Evolutionary conservation across 2,797 vertebrate genomes (phyloP), one percentile per base, ranked within the genome.

Genomic region (Brachymystax lenok): DNA sequence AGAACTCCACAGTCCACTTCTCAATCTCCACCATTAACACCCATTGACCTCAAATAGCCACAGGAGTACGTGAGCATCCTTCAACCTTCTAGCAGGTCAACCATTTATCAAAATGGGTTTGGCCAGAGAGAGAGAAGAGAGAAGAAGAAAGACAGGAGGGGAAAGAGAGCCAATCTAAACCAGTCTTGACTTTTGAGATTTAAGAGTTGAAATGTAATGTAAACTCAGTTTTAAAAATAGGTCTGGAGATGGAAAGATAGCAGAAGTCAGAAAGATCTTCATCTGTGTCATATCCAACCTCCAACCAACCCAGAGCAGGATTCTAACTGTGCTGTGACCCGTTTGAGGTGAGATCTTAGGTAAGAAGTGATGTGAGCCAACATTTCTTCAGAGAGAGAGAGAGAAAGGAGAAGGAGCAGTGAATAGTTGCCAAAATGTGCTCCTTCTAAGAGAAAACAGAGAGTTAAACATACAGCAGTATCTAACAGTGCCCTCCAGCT

Each of bases 1-100:
- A 72, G 82, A 75, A 85, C 83, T 83, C 13, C 17, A 75, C 80
- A 79, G 82, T 79, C 69, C 73, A 80, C 70, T 75, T 80, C 75
- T 85, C 74, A 76, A 76, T 78, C 46, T 16, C 54, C 79, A 71
- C 69, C 63, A 67, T 74, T 81, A 79, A 80, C 71, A 78, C 69
- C 50, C 61, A 33, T 52, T 77, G 56, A 74, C 76, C 77, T 75
- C 35, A 83, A 78, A 80, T 69, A 74, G 77, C 86, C 69, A 0
- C 54, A n/a, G 75, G 78, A 82, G 83, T 70, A 35, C 73, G 24
- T 54, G 73, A 83, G 80, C 79, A 81, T 79, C 74, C 33, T 50
- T 69, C 76, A 86, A 77, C 76, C 63, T 68, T 27, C 4, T 27
- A 21, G 19, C 56, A 51, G 56, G 52, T 63, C 24, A 59, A 63